A percentile compares a stretch with the other conserved stretches of the same genome.
phyloP scores from a whole-genome alignment of 2,113 vertebrate genomes.

The Corythornis madagascariensis region DNA sequence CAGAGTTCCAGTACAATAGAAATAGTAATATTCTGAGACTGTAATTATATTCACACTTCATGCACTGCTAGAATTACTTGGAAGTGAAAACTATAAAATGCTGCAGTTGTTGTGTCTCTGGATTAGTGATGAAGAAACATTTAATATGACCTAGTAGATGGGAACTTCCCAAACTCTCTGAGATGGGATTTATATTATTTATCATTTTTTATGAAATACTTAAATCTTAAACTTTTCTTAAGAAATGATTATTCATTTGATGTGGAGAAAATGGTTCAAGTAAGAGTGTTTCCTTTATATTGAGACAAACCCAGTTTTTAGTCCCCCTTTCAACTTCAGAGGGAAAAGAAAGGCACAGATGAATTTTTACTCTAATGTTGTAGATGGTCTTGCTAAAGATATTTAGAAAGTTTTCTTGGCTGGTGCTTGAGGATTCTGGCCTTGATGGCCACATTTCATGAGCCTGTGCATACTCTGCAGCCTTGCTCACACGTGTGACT shows the following conservation, averaged over 20 bases:
- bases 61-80: constrained; percentile 42
- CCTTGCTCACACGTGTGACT: neutral
- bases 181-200: neutral
- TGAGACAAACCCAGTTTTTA: neutral
- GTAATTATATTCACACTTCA: constrained; percentile 72
- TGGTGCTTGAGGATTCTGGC: neutral
- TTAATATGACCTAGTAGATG: neutral
- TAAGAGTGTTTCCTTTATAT: neutral
- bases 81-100: constrained; percentile 33
- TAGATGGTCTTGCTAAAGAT: neutral
- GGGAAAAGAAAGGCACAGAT: neutral
- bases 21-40: constrained; percentile 66
- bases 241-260: neutral
- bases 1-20: constrained; percentile 63
- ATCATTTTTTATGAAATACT: neutral
- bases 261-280: neutral
- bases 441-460: neutral
- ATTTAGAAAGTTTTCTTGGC: neutral
- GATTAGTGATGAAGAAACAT: neutral
- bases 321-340: neutral
- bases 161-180: neutral
- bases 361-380: neutral
- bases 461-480: neutral
- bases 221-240: neutral
- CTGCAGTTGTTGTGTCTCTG: neutral